Evolutionary conservation across 2,888 invertebrate species (phyloP), one percentile per base, ranked within the genome.

Genomic region (Coenonympha arcania): DNA sequence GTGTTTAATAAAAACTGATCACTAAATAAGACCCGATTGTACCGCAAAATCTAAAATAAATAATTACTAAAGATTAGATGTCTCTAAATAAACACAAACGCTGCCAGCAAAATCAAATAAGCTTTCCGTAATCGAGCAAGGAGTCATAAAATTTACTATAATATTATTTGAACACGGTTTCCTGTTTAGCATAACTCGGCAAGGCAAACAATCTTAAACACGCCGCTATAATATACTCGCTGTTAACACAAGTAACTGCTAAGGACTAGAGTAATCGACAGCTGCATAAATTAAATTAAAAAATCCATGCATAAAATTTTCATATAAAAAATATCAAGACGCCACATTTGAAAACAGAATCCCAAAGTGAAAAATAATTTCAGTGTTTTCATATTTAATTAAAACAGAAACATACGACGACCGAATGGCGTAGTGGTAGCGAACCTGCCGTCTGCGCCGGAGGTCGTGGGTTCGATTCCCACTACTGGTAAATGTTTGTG

Each of bases 221-320:
- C 31, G 6, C 9, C 24, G 6, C 31, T 13, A n/a, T n/a, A n/a
- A n/a, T n/a, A n/a, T n/a, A 31, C 3, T 26, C 15, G 31, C 13
- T 15, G 31, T 31, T 31, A 15, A 31, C 13, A 31, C 11, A n/a
- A 18, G 4, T 15, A 31, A 36, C 19, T 19, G 19, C 19, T 15
- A 19, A 6, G 8, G 3, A 18, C 24, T 6, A 28, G 19, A 3
- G 19, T 13, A 34, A 36, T n/a, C 13, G 39, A 9, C 9, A 42
- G 18, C 16, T 37, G 28, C 13, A 33, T 30, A 31, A 28, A 39
- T 43, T 39, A 24, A 43, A 48, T 43, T 42, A 33, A 15, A 47
- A 33, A 47, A 11, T 39, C 24, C 20, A 43, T 42, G 22, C 41
- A 43, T 39, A 40, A 31, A 47, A 37, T 31, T 22, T 40, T 18